Evolutionary conservation across 2,113 vertebrate species (phyloP).

Genomic region (Brachyhypopomus occidentalis): DNA sequence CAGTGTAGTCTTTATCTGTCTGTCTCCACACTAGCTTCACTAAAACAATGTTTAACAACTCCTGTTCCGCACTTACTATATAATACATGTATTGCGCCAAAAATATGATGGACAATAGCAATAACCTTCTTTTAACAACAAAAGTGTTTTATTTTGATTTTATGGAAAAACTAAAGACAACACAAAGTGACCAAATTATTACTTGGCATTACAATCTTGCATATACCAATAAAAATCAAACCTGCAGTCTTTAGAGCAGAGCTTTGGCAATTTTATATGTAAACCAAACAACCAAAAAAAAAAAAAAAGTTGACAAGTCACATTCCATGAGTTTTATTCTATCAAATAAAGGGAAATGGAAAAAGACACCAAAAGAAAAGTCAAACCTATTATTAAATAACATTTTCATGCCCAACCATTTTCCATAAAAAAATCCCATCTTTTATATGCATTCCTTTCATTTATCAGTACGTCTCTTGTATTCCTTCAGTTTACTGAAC

Average conservation of each 20-base stretch:
- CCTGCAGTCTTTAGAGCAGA: conserved; percentile 54
- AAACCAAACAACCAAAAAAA: conserved; percentile 50
- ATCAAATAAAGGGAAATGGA: background rate
- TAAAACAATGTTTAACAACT: too few relatives aligned
- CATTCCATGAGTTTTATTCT: conserved; percentile 10
- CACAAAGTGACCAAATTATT: conserved; percentile 50
- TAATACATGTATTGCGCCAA: background rate
- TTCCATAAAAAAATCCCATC: conserved; percentile 13
- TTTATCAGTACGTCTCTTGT: conserved; percentile 17
- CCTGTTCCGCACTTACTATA: too few relatives aligned
- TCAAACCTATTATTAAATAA: conserved; percentile 26
- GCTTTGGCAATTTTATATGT: conserved; percentile 71
- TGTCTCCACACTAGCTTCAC: too few relatives aligned
- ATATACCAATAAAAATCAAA: conserved; percentile 51
- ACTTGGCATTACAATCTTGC: conserved; percentile 57
- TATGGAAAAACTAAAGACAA: conserved; percentile 60
- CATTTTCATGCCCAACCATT: conserved; percentile 17
- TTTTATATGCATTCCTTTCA: conserved; percentile 13
- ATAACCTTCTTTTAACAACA: background rate
- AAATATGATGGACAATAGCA: background rate
- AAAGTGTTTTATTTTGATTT: conserved; percentile 66
- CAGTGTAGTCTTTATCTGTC: too few relatives aligned
- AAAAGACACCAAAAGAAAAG: conserved; percentile 18
- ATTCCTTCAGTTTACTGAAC: background rate
- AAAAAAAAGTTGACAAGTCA: background rate